Conservation (phyloP, 2,888 invertebrate genomes). For the Eurytoma californica region DNA sequence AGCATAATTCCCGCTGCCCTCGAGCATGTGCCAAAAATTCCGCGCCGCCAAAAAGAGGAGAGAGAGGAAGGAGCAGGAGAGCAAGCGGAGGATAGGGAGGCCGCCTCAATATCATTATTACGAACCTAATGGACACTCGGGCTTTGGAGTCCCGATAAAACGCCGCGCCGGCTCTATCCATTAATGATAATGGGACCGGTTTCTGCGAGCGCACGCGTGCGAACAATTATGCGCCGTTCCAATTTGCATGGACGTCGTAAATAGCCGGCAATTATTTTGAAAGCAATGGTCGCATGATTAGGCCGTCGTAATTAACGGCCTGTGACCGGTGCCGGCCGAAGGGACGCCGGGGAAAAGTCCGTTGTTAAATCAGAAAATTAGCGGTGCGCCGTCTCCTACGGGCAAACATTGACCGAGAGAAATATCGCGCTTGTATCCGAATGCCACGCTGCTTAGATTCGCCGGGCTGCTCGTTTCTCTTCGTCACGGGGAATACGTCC, state of each 20-base stretch:
- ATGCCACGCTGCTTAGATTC: too few species aligned
- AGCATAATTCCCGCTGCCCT: slow-evolving; percentile 33
- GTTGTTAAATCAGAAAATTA: slow-evolving; percentile 25
- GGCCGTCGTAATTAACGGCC: slow-evolving; percentile 35
- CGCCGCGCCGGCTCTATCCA: slow-evolving; percentile 35
- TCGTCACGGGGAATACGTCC: too few species aligned
- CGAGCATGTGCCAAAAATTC: slow-evolving; percentile 7
- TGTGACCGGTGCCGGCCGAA: slow-evolving; percentile 6
- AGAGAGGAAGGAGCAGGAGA: background rate
- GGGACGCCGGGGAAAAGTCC: slow-evolving; percentile 3
- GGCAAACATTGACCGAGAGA: background rate
- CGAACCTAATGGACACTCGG: slow-evolving; percentile 43
- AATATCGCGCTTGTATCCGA: too few species aligned
- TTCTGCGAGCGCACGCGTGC: slow-evolving; percentile 8
- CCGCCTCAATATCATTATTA: slow-evolving; percentile 44
- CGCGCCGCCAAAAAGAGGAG: background rate
- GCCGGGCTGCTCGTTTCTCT: too few species aligned
- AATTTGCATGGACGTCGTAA: slow-evolving; percentile 52
- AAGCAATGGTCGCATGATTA: slow-evolving; percentile 47
- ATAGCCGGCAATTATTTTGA: slow-evolving; percentile 48
- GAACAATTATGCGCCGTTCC: slow-evolving; percentile 42
- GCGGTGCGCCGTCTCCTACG: background rate
- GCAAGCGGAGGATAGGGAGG: background rate
- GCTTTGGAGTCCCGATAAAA: slow-evolving; percentile 42
- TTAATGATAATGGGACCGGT: slow-evolving; percentile 55